Percentiles rank a stretch among this genome's conserved stretches.
phyloP scores from a whole-genome alignment of 2,888 invertebrate genomes.

The Therioaphis trifolii region DNA sequence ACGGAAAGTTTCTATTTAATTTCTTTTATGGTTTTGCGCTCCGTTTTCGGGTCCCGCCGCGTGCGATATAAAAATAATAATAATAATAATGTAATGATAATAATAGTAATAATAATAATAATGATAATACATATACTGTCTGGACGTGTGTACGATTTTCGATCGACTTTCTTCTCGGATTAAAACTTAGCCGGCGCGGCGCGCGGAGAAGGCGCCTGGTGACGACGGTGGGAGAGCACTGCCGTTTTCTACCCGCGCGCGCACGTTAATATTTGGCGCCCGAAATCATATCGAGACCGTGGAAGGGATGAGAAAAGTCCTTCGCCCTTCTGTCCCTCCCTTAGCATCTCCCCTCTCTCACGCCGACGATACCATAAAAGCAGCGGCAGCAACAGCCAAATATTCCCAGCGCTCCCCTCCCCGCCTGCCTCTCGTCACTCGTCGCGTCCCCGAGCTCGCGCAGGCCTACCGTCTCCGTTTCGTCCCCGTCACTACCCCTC shows the following conservation, averaged over 20 bases:
- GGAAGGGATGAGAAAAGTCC: not conserved
- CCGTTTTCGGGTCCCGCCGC: not conserved
- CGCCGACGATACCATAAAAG: constrained; percentile 38
- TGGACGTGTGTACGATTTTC: not conserved
- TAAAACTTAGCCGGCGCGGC: constrained; percentile 31
- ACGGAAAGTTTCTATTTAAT: constrained; percentile 25
- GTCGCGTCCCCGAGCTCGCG: no score
- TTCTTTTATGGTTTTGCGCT: constrained; percentile 20
- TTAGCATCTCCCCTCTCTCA: not conserved
- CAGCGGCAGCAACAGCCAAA: not conserved
- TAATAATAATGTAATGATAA: not conserved
- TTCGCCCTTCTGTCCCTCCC: not conserved
- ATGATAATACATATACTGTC: not conserved
- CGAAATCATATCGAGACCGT: constrained; percentile 37
- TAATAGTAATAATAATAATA: not conserved
- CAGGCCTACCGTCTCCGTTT: not conserved
- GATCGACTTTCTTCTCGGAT: constrained; percentile 21
- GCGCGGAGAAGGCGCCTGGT: not conserved
- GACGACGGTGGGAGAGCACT: no score
- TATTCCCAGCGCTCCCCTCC: not conserved
- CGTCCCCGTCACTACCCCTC: not conserved
- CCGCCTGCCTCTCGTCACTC: not conserved
- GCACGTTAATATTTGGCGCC: constrained; percentile 52
- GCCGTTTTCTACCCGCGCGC: not conserved
- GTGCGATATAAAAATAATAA: not conserved